A percentile compares a stretch with the other conserved stretches of the same genome.
These are phyloP conservation scores for Lamellibrachia columna DNA, from an alignment of 2,888 invertebrate species.

Conservation along the genomic window DNA sequence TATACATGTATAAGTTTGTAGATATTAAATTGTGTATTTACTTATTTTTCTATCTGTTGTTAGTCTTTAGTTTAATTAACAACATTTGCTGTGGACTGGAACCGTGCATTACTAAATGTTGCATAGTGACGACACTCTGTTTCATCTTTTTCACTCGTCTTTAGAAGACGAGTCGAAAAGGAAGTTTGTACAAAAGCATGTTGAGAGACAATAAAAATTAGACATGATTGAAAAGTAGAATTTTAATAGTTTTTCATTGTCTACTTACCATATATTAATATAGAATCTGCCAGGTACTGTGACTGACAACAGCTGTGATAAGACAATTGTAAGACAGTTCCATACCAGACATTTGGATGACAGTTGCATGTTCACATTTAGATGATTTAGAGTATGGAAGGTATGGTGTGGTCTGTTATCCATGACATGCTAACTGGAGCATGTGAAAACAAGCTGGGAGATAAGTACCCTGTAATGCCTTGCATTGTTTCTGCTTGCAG, in stretches of 20 bases:
- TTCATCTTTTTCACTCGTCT: neutral
- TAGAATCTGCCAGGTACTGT: neutral
- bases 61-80: neutral
- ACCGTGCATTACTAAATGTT: neutral
- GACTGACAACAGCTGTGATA: neutral
- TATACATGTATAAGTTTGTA: neutral
- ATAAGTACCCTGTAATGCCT: neutral
- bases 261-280: constrained; percentile 8
- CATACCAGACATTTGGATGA: neutral
- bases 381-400: neutral
- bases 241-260: neutral
- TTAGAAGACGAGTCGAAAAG: neutral
- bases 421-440: neutral
- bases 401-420: neutral
- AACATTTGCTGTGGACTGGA: neutral
- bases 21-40: neutral
- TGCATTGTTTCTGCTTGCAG: neutral
- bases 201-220: neutral
- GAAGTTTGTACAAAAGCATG: neutral
- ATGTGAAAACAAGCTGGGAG: neutral
- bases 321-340: neutral
- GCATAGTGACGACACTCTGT: neutral
- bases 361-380: neutral
- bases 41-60: neutral
- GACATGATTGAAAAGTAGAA: neutral